Base-by-base conservation (phyloP, 2,888 invertebrate species). In the Apamea epomidion region DNA sequence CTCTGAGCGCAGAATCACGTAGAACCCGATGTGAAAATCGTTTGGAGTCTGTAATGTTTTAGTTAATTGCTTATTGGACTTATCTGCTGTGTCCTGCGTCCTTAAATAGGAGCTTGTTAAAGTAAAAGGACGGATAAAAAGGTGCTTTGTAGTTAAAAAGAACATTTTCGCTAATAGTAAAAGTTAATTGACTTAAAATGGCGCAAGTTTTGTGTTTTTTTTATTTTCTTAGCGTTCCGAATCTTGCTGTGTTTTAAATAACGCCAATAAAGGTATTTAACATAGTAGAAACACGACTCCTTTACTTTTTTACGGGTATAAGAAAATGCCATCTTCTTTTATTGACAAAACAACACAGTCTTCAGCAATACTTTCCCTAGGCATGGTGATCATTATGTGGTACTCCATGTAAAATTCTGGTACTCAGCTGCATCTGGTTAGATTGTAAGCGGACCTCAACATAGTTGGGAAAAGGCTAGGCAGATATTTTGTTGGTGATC, bases 11-110 rank as follows among this genome's bases (percentile, higher is more conserved):
- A 88, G 88, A 88, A 88, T 83, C 85, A 81, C 85, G 82, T 81
- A 73, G 82, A 64, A 76, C 73, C 72, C 80, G 73, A 84, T 81
- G 81, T 78, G 81, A 87, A 78, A 85, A 87, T 78, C 84, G 82
- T 82, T 85, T 80, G 84, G 81, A 86, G 76, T 82, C 74, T 75
- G 80, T 83, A 87, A 85, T 88, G 84, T 85, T 87, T 89, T 82
- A 85, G 77, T 84, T 88, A 84, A 88, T 82, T 85, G 77, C 82
- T 81, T 83, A 86, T 88, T 89, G 78, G 79, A 88, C 80, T 83
- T 89, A 86, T 83, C 84, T 86, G 72, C 62, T 70, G 58, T 82
- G 77, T 85, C 78, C 74, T 70, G 64, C 21, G 77, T 64, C 71
- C 54, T 78, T 78, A 81, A 87, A 84, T 75, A 71, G 74, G 62